Percentiles rank a stretch among this genome's conserved stretches.
These are phyloP conservation scores for Lophotis ruficrista DNA, from an alignment of 2,113 vertebrate species.

Conservation along the genomic window DNA sequence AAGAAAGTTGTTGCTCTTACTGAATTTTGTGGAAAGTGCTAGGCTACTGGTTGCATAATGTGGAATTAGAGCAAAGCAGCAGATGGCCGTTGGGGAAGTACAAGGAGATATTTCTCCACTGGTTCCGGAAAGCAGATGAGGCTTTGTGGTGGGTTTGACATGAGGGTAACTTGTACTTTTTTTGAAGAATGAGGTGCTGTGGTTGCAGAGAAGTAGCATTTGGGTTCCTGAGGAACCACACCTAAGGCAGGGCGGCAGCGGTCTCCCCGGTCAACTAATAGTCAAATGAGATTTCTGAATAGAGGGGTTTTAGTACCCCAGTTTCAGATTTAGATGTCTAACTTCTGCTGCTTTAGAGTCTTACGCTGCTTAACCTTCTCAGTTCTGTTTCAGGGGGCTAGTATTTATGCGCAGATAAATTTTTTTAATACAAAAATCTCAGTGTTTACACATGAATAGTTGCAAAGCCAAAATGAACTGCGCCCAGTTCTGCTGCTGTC, in stretches of 20 bases:
- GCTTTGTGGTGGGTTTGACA: not conserved
- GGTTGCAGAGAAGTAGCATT: not conserved
- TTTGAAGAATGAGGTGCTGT: not conserved
- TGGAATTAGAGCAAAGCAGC: not conserved
- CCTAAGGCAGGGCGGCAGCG: not conserved
- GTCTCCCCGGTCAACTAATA: not conserved
- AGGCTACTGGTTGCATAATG: not conserved
- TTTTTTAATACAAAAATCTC: not conserved
- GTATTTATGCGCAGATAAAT: not conserved
- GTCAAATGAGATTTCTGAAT: not conserved
- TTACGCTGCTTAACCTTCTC: not conserved
- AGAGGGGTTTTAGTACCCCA: not conserved
- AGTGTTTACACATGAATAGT: not conserved
- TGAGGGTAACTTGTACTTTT: not conserved
- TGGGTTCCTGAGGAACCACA: not conserved
- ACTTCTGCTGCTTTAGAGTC: not conserved
- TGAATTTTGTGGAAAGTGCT: not conserved
- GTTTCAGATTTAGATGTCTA: not conserved
- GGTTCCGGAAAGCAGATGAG: not conserved
- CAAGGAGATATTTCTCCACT: not conserved
- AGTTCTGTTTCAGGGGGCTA: not conserved
- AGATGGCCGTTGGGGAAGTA: not conserved
- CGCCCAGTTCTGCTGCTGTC: not conserved
- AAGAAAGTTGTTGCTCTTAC: not conserved
- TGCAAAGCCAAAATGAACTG: not conserved